phyloP scores from a whole-genome alignment of 30 jellyfish, hydroid and myxozoan genomes.

The Clytia hemisphaerica region DNA sequence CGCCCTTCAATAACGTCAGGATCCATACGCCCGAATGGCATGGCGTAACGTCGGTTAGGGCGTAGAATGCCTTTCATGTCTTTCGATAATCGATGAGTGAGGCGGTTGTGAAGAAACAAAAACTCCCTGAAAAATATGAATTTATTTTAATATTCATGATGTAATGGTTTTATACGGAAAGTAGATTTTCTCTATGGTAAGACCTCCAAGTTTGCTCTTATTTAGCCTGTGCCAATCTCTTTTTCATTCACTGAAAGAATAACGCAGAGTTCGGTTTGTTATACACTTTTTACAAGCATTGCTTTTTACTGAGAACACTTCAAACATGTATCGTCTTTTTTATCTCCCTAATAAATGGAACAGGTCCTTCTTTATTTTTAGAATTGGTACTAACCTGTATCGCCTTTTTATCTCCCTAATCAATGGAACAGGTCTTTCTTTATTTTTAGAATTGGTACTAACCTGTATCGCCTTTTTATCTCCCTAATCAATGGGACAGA shows the following conservation, averaged over 20 bases:
- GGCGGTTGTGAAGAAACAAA: constrained; percentile 77
- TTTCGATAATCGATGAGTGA: constrained; percentile 79
- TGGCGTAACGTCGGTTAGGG: constrained; percentile 87
- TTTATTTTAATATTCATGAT: background rate
- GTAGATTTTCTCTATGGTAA: too few species aligned
- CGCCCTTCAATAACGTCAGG: constrained; percentile 97
- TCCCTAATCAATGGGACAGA: constrained; percentile 70
- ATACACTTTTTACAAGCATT: too few species aligned
- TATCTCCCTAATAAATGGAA: constrained; percentile 79
- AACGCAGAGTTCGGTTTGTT: too few species aligned
- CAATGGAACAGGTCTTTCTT: constrained; percentile 54
- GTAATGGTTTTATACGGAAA: background rate
- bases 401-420: constrained; percentile 83
- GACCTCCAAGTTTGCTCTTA: too few species aligned
- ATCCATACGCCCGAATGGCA: constrained; percentile 98
- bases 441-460: too few species aligned
- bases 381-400: constrained; percentile 68
- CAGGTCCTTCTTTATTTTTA: constrained; percentile 35
- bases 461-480: constrained; percentile 82
- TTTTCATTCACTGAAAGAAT: too few species aligned
- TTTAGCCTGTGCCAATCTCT: too few species aligned
- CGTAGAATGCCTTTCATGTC: constrained; percentile 79
- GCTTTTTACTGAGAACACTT: too few species aligned
- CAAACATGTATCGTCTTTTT: constrained; percentile 74
- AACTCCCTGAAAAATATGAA: constrained; percentile 44